A percentile compares a stretch with the other conserved stretches of the same genome.
These are phyloP conservation scores for Trissoscelio sp. DNA, from an alignment of 2,888 invertebrate genomes.

Conservation along the genomic window DNA sequence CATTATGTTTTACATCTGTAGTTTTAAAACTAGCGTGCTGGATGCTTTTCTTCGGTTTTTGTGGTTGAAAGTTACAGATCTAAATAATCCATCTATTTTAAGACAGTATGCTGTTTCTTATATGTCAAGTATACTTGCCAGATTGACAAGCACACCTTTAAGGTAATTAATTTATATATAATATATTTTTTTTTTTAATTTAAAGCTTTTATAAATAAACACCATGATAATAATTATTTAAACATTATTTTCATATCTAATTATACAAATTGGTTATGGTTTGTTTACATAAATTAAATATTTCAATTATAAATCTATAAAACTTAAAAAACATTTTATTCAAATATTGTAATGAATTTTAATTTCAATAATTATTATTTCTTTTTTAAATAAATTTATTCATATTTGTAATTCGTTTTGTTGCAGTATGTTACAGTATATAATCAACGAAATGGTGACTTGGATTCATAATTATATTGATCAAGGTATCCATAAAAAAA, in stretches of 20 bases:
- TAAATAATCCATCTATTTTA: conserved; percentile 86
- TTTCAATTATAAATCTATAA: no score
- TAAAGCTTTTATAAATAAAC: no score
- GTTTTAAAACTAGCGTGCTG: conserved; percentile 86
- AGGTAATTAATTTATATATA: conserved; percentile 83
- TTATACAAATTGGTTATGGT: no score
- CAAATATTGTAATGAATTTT: no score
- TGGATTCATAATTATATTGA: conserved; percentile 95
- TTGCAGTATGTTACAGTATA: neutral
- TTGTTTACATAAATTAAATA: no score
- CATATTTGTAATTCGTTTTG: neutral
- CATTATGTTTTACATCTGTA: conserved; percentile 89
- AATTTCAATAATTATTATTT: no score
- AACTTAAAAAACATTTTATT: no score
- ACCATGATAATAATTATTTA: no score
- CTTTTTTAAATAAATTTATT: neutral
- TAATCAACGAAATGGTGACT: conserved; percentile 88
- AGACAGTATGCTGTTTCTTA: conserved; percentile 90
- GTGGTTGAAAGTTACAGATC: conserved; percentile 90
- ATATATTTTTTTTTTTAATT: neutral
- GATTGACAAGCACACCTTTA: conserved; percentile 87
- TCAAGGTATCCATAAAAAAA: conserved; percentile 85
- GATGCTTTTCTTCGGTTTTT: conserved; percentile 89
- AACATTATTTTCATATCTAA: no score
- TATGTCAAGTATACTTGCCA: conserved; percentile 89